Evolutionary conservation across 1,140 invertebrate genomes (phyloP).

Genomic region (Cyphomyrmex costatus): DNA sequence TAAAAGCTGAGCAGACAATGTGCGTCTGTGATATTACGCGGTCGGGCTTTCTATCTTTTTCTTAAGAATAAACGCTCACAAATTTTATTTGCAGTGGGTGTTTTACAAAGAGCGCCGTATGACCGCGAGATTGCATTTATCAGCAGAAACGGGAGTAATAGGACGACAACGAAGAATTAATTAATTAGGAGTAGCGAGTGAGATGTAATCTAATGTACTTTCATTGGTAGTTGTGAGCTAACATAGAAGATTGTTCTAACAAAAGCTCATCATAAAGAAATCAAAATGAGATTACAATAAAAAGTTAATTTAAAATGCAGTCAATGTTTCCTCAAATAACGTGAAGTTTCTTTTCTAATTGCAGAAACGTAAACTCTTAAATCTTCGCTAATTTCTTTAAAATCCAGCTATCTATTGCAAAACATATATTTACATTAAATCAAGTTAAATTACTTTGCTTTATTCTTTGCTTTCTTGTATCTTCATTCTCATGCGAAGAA

Average conservation of each 20-base stretch:
- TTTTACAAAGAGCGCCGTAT: background rate
- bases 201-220: conserved; percentile 34
- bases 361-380: background rate
- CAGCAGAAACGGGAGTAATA: conserved; percentile 17
- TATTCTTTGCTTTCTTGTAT: background rate
- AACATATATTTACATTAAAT: background rate
- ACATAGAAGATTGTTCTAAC: conserved; percentile 18
- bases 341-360: background rate
- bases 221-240: conserved; percentile 34
- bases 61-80: conserved; percentile 2
- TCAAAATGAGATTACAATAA: background rate
- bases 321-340: background rate
- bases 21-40: conserved; percentile 32
- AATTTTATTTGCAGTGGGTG: conserved; percentile 34
- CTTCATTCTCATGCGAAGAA: background rate
- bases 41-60: background rate
- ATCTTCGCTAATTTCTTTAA: background rate
- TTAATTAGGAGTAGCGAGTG: conserved; percentile 45
- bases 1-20: conserved; percentile 55
- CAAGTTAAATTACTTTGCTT: background rate
- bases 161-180: conserved; percentile 45
- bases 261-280: conserved; percentile 6
- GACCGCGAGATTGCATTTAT: conserved; percentile 39
- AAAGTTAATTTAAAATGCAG: background rate
- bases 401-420: background rate